A percentile compares a stretch with the other conserved stretches of the same genome.
Evolutionary conservation across 2,113 vertebrate species (phyloP).

Genomic region (Hiodon alosoides): DNA sequence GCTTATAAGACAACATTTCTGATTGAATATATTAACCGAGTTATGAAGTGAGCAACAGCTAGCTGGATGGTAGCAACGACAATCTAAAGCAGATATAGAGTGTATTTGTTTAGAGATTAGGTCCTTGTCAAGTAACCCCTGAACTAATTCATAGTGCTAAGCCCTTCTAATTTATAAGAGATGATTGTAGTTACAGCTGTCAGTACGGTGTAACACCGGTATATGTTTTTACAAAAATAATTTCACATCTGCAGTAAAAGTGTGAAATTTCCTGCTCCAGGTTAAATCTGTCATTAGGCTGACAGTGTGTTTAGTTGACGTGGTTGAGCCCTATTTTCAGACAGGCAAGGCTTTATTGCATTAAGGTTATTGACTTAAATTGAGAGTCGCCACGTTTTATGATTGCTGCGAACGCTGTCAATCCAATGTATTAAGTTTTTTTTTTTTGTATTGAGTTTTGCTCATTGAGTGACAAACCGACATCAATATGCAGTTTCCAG

Average conservation of each 20-base stretch:
- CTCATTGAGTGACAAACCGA: slow-evolving; percentile 11
- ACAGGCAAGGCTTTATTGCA: slow-evolving; percentile 27
- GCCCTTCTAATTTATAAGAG: slow-evolving; percentile 48
- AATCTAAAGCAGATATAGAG: slow-evolving; percentile 13
- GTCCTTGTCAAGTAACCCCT: slow-evolving; percentile 40
- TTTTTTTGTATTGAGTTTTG: not conserved
- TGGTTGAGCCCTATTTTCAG: slow-evolving; percentile 3
- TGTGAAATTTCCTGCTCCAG: slow-evolving; percentile 12
- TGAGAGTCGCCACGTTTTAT: slow-evolving; percentile 20
- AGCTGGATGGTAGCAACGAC: not conserved
- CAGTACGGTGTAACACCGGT: slow-evolving; percentile 32
- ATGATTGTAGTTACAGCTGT: slow-evolving; percentile 23
- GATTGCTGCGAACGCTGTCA: slow-evolving; percentile 22
- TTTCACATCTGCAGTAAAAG: slow-evolving; percentile 28
- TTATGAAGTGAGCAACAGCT: slow-evolving; percentile 6
- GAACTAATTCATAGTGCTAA: slow-evolving; percentile 46
- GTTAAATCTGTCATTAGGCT: slow-evolving; percentile 19
- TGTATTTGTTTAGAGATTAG: slow-evolving; percentile 21
- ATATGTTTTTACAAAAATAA: slow-evolving; percentile 40
- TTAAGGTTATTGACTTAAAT: slow-evolving; percentile 14
- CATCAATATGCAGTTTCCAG: slow-evolving; percentile 9
- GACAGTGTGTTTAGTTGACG: slow-evolving; percentile 2
- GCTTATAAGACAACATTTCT: slow-evolving; percentile 1
- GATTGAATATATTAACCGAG: not conserved
- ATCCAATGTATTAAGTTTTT: not conserved